These are phyloP conservation scores for Prochilodus magdalenae DNA, from an alignment of 2,113 vertebrate genomes.

Conservation along the genomic window DNA sequence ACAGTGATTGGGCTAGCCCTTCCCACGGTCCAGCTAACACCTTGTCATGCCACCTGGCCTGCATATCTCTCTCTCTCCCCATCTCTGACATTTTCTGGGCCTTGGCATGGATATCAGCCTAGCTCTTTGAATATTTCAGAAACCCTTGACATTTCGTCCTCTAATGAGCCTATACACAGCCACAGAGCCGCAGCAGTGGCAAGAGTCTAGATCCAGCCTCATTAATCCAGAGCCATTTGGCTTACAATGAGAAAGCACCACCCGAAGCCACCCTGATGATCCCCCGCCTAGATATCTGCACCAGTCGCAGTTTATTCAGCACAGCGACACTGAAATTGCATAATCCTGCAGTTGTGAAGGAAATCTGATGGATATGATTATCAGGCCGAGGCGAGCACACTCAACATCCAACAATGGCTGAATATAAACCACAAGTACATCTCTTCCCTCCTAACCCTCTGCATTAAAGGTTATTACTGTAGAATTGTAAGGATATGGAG, in stretches of 20 bases:
- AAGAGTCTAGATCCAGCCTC: conserved; percentile 48
- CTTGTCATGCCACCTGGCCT: conserved; percentile 20
- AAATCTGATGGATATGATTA: conserved; percentile 41
- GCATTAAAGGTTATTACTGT: neutral
- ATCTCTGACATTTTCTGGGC: conserved; percentile 57
- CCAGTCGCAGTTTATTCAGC: conserved; percentile 38
- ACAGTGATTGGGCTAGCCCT: conserved; percentile 12
- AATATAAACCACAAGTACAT: conserved; percentile 28
- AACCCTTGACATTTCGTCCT: conserved; percentile 62
- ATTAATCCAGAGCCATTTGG: conserved; percentile 55
- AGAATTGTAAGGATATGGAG: neutral
- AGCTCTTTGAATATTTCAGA: conserved; percentile 70
- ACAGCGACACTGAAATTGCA: conserved; percentile 33
- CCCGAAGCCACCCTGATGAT: conserved; percentile 14
- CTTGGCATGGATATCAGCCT: conserved; percentile 61
- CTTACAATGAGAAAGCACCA: conserved; percentile 40
- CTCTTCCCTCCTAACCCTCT: neutral
- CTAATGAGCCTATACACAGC: conserved; percentile 61
- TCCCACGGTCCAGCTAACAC: neutral
- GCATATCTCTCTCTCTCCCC: neutral
- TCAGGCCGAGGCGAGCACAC: conserved; percentile 27
- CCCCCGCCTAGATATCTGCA: conserved; percentile 39
- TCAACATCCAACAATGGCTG: conserved; percentile 31
- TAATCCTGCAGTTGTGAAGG: conserved; percentile 50
- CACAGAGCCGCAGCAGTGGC: conserved; percentile 43